A percentile compares a stretch with the other conserved stretches of the same genome.
These are phyloP conservation scores for Fulica atra DNA, from an alignment of 2,113 vertebrate species.

Conservation along the genomic window DNA sequence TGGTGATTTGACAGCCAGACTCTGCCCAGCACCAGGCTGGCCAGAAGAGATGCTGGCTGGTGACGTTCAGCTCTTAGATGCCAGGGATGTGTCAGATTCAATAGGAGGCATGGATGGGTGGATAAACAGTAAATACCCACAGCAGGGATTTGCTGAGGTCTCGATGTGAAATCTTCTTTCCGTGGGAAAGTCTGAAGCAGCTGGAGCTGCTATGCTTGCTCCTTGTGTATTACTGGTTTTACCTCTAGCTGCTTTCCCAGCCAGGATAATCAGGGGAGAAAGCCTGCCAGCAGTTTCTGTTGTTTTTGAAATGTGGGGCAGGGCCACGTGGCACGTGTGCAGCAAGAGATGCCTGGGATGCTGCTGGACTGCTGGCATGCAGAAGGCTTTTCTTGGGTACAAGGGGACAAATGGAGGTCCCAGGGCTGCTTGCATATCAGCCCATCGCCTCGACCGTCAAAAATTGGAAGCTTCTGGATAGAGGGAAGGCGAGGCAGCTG, in stretches of 20 bases:
- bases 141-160: neutral
- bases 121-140: neutral
- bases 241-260: neutral
- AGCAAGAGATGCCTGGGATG: neutral
- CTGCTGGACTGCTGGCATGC: neutral
- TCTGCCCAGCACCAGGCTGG: neutral
- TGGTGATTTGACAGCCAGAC: neutral
- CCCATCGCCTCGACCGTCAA: neutral
- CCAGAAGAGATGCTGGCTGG: neutral
- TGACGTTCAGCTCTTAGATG: neutral
- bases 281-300: neutral
- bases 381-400: neutral
- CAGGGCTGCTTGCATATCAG: neutral
- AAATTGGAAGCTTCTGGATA: neutral
- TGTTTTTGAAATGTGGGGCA: neutral
- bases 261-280: neutral
- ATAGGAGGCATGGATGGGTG: neutral
- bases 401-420: neutral
- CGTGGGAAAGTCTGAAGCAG: neutral
- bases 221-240: neutral
- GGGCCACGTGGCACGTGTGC: neutral
- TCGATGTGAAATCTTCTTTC: neutral
- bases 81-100: neutral
- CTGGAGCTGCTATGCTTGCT: neutral
- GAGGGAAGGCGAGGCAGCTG: neutral